phyloP scores from a whole-genome alignment of 2,888 invertebrate species.

The Scaptomyza tumidula region DNA sequence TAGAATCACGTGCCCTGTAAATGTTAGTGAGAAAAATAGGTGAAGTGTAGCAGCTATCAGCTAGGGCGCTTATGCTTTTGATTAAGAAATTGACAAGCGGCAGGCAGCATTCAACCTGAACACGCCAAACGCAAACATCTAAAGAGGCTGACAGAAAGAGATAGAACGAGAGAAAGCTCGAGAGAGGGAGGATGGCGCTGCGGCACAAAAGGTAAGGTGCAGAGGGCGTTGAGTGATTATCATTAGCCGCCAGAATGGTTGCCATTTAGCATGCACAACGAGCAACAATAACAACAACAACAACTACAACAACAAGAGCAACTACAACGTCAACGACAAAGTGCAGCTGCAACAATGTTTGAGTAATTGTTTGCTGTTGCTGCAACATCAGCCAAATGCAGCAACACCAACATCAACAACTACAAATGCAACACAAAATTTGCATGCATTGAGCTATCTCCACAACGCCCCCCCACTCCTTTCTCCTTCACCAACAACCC shows the following conservation, averaged over 20 bases:
- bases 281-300: constrained; percentile 22
- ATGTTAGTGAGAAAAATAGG: constrained; percentile 9
- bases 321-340: constrained; percentile 16
- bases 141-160: background rate
- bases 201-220: constrained; percentile 28
- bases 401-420: constrained; percentile 32
- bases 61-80: constrained; percentile 36
- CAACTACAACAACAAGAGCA: background rate
- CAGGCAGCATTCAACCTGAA: constrained; percentile 8
- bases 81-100: constrained; percentile 53
- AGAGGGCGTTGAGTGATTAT: constrained; percentile 67
- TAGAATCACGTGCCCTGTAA: constrained; percentile 34
- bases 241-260: constrained; percentile 73
- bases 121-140: background rate
- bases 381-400: constrained; percentile 43
- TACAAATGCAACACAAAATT: constrained; percentile 69
- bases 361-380: constrained; percentile 75
- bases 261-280: constrained; percentile 75
- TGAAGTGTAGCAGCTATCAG: constrained; percentile 8
- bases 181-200: background rate
- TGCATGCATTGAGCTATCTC: constrained; percentile 50
- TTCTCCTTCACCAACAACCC: background rate
- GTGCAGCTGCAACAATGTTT: constrained; percentile 72
- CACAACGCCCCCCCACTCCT: background rate
- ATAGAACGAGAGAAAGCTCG: too few species aligned